Evolutionary conservation across 2,113 vertebrate genomes (phyloP), one percentile per base, ranked within the genome.

Genomic region (Telmatochromis brachygnathus): DNA sequence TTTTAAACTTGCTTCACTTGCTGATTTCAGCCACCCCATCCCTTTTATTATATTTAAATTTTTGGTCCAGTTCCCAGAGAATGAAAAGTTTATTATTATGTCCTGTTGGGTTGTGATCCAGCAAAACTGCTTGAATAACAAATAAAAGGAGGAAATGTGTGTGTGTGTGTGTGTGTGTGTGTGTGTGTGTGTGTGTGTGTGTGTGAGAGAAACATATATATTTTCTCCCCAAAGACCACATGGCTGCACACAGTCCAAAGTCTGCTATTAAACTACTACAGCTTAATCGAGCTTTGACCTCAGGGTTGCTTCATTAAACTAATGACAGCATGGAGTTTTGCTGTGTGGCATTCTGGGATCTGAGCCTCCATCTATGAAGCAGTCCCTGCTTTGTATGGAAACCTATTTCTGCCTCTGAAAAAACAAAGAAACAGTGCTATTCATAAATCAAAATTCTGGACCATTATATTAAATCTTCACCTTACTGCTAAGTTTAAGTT

Each of bases 241-340:
- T 39, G n/a, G n/a, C 7, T 42, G n/a, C 35, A 70, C 7, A 42
- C 12, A 70, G 65, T 42, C 65, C 3, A 23, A 23, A 70, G 12
- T 4, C n/a, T 70, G 35, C n/a, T 70, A 23, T 70, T 70, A 70
- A 70, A 70, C 37, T 70, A 42, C n/a, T 26, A 26, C n/a, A 23
- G 11, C 3, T 70, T 9, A 15, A 23, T 42, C 35, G 0, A 9
- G 37, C 1, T 26, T 70, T 70, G 12, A 70, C 37, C 0, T 70
- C n/a, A 23, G 13, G 13, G 21, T 70, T 42, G 42, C 65, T 15
- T 70, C 35, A 70, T 42, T 70, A 70, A 15, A 70, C 26, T 70
- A 26, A 23, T 9, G 12, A 70, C 65, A 70, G 21, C 12, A 42
- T 42, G n/a, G 37, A 42, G 12, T 26, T 70, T 23, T 15, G 65